Percentiles rank a stretch among this genome's conserved stretches.
These are phyloP conservation scores for Luperina testacea DNA, from an alignment of 2,888 invertebrate genomes.

Conservation along the genomic window DNA sequence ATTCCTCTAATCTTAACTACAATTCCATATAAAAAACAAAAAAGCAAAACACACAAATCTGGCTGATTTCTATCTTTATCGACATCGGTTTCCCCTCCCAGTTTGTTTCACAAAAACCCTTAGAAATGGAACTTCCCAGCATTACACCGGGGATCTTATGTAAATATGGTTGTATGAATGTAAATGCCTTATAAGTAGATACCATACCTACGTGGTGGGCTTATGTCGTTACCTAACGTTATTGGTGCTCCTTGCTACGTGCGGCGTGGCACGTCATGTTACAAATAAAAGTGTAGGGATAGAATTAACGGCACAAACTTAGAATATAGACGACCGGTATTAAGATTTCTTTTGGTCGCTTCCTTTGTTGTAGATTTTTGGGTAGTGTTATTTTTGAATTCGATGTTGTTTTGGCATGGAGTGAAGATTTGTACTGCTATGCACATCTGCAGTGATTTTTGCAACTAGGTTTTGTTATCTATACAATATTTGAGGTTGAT, in stretches of 20 bases:
- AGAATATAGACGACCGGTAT: constrained; percentile 39
- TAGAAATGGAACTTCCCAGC: constrained; percentile 77
- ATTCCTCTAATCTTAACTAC: constrained; percentile 46
- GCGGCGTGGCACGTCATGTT: constrained; percentile 54
- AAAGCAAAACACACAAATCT: constrained; percentile 59
- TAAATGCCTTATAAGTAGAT: constrained; percentile 88
- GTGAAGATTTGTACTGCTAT: not conserved
- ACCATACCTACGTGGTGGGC: constrained; percentile 76
- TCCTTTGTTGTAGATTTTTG: constrained; percentile 11
- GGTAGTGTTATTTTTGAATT: not conserved
- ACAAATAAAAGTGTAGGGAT: constrained; percentile 37
- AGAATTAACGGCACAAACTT: constrained; percentile 40
- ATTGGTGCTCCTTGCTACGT: constrained; percentile 68
- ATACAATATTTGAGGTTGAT: not conserved
- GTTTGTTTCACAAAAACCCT: constrained; percentile 73
- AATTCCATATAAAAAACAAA: constrained; percentile 52
- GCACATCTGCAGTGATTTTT: not conserved
- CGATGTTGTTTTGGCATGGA: not conserved
- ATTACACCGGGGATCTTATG: constrained; percentile 85
- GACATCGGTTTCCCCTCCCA: constrained; percentile 62
- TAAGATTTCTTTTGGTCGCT: constrained; percentile 23
- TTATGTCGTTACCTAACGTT: constrained; percentile 69
- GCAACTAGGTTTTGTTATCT: not conserved
- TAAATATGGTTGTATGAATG: constrained; percentile 90
- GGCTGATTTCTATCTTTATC: constrained; percentile 70